phyloP scores from a whole-genome alignment of 2,113 vertebrate genomes.

The Toxotes chatareus region DNA sequence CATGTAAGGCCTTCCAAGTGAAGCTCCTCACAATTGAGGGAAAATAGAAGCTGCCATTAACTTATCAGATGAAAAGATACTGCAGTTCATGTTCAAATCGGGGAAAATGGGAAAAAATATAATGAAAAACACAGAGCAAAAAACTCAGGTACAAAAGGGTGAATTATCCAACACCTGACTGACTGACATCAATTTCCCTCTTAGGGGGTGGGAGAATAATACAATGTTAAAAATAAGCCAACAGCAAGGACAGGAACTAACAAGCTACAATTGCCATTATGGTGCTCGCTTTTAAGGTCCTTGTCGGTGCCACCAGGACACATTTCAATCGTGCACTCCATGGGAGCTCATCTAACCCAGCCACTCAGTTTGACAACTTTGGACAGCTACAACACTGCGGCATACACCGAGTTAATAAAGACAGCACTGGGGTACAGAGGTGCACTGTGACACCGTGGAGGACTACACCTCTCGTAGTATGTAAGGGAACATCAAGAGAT shows the following conservation, averaged over 20 bases:
- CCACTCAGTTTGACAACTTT: constrained; percentile 12
- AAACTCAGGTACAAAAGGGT: background rate
- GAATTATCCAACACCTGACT: constrained; percentile 9
- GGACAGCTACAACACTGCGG: constrained; percentile 22
- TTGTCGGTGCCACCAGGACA: background rate
- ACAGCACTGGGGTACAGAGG: background rate
- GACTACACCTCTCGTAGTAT: background rate
- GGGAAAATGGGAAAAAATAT: background rate
- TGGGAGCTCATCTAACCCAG: background rate
- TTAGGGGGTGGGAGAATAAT: background rate
- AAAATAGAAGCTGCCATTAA: background rate
- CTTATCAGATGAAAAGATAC: background rate
- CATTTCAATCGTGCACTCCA: background rate
- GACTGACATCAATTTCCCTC: constrained; percentile 15
- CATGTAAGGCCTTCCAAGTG: background rate
- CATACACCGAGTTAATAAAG: background rate
- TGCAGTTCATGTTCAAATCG: background rate
- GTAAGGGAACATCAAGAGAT: background rate
- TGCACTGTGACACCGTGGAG: background rate
- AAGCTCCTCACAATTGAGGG: background rate
- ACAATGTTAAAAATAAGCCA: background rate
- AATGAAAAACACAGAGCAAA: background rate
- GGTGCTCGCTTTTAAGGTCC: constrained; percentile 1
- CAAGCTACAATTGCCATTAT: background rate
- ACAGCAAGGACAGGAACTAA: background rate